Base-by-base conservation (phyloP, 2,888 invertebrate species). In the Tricholauxania praeusta region DNA sequence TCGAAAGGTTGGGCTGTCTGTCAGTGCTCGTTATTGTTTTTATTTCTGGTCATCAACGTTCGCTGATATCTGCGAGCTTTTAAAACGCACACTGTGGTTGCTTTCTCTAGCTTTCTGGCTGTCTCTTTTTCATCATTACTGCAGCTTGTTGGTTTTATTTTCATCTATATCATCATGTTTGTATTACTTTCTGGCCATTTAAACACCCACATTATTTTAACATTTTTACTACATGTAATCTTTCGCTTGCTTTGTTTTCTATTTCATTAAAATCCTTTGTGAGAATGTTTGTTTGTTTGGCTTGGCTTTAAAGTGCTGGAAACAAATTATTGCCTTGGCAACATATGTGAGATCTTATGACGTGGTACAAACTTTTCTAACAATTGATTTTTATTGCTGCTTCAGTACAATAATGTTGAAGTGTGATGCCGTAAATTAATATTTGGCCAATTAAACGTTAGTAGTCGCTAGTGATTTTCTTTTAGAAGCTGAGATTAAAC, bases 171-270 rank as follows among this genome's bases (percentile, higher is more conserved):
- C 57, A 57, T 57, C 57, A 57, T 57, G 57, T 57, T 55, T 55
- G 55, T 22, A 55, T 55, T 55, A 55, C 55, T 55, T 55, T 22
- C 55, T 57, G 57, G 28, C 28, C 57, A n/a, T 57, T 57, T 22
- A 19, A 7, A 39, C 39, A 39, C 39, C 39, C 39, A 39, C 15
- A 12, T 57, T 28, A 19, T 57, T 57, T 57, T 19, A 28, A 57
- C 28, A 28, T 57, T 22, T n/a, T 57, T 28, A 57, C 28, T 19
- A 28, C 57, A 19, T 19, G 22, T 28, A 57, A 28, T 57, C 28
- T 22, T 28, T 57, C 28, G 6, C 19, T 15, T 12, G 28, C 12
- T 2, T 2, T 28, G 28, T 12, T 57, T 57, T 7, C 12, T 28
- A 8, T 39, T 39, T 57, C 22, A 28, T n/a, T 57, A 12, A 28